Evolutionary conservation across 2,888 invertebrate genomes (phyloP).

Genomic region (Alentia gelatinosa): DNA sequence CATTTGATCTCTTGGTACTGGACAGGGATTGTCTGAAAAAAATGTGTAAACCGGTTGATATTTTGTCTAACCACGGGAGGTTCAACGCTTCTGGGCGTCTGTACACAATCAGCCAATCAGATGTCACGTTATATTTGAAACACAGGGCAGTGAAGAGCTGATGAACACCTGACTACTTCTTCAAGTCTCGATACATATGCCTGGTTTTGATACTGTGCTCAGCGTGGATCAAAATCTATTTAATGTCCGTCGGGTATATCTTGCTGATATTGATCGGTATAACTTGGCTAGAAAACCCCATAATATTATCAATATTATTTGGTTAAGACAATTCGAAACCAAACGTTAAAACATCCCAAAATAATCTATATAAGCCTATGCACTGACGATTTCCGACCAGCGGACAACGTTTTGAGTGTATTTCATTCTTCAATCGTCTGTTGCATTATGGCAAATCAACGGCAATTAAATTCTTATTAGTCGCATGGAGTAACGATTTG

Average conservation of each 20-base stretch:
- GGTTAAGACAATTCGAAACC: too few species aligned
- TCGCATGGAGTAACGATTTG: neutral
- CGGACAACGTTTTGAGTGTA: neutral
- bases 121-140: neutral
- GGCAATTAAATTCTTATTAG: neutral
- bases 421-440: neutral
- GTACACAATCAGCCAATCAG: neutral
- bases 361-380: too few species aligned
- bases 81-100: neutral
- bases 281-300: too few species aligned
- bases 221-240: neutral
- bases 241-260: too few species aligned
- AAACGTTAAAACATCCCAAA: too few species aligned
- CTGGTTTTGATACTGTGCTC: conserved; percentile 7
- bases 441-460: conserved; percentile 6
- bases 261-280: too few species aligned
- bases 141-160: conserved; percentile 21
- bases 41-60: neutral
- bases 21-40: too few species aligned
- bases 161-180: conserved; percentile 41
- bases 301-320: too few species aligned
- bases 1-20: neutral
- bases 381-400: conserved; percentile 25
- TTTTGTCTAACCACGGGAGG: neutral
- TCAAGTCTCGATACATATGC: conserved; percentile 31